These are phyloP conservation scores for Nestor notabilis DNA, from an alignment of 2,113 vertebrate species.

Conservation along the genomic window DNA sequence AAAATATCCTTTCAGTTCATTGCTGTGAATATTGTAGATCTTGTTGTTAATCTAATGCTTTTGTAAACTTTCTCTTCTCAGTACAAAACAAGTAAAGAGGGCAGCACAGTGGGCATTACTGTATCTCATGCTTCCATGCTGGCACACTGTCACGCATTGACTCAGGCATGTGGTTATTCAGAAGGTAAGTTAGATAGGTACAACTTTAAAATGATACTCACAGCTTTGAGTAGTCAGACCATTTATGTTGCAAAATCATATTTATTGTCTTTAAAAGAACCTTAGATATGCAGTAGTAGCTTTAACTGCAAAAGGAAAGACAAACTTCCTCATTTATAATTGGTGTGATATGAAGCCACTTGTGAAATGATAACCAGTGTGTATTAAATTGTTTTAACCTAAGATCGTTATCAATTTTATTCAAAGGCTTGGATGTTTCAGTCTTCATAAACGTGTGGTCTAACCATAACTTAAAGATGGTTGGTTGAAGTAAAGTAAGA, in stretches of 20 bases:
- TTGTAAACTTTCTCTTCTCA: slow-evolving; percentile 55
- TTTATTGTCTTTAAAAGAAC: background rate
- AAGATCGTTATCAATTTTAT: background rate
- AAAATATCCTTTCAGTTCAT: background rate
- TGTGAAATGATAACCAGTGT: background rate
- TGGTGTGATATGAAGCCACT: background rate
- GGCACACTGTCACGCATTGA: slow-evolving; percentile 89
- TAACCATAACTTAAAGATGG: background rate
- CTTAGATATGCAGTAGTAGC: background rate
- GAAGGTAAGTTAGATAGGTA: slow-evolving; percentile 82
- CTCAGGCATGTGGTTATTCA: slow-evolving; percentile 91
- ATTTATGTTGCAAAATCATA: background rate
- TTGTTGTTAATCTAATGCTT: background rate
- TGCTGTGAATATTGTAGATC: background rate
- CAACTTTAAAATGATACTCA: background rate
- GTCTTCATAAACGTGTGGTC: background rate
- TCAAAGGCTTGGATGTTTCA: background rate
- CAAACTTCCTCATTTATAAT: background rate
- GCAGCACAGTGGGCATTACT: slow-evolving; percentile 93
- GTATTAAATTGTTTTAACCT: background rate
- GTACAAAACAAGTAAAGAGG: slow-evolving; percentile 98
- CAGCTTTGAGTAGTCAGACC: background rate
- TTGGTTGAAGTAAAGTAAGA: background rate
- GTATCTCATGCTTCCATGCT: slow-evolving; percentile 89
- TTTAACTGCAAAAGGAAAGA: background rate